A percentile compares a stretch with the other conserved stretches of the same genome.
Evolutionary conservation across 2,888 invertebrate genomes (phyloP).

Genomic region (Metallyticus violacea): DNA sequence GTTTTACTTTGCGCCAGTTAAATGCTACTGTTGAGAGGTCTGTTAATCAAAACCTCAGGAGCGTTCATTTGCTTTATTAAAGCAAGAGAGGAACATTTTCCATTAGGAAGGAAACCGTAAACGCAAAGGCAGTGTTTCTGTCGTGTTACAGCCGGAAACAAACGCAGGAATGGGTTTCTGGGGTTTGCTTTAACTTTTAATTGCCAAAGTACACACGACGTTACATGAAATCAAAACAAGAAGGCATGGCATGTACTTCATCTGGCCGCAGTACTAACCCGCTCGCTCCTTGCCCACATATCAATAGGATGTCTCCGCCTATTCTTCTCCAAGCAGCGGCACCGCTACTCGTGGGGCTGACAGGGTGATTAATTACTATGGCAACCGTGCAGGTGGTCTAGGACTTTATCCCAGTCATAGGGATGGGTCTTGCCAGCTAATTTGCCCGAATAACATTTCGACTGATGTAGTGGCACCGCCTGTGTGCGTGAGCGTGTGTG

Average conservation of each 20-base stretch:
- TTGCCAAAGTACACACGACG: background rate
- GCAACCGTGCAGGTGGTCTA: background rate
- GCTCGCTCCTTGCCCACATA: background rate
- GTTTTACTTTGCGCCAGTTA: background rate
- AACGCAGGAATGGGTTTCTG: no score
- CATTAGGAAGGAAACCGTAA: background rate
- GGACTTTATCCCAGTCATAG: background rate
- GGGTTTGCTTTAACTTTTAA: background rate
- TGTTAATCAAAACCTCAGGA: background rate
- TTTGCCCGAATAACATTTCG: background rate
- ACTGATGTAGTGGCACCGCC: background rate
- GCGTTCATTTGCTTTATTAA: background rate
- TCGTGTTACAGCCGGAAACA: background rate
- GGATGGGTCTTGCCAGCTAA: background rate
- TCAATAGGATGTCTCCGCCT: background rate
- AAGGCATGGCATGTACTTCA: no score
- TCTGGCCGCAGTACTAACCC: no score
- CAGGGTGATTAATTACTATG: constrained; percentile 7
- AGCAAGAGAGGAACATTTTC: background rate
- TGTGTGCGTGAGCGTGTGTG: no score
- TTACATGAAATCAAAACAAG: background rate
- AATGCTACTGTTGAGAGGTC: background rate
- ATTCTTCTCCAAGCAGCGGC: background rate
- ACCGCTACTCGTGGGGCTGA: background rate
- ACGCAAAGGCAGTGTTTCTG: background rate